Base-by-base conservation (phyloP, 2,797 vertebrate genomes). In the Sebastes oblongus region DNA sequence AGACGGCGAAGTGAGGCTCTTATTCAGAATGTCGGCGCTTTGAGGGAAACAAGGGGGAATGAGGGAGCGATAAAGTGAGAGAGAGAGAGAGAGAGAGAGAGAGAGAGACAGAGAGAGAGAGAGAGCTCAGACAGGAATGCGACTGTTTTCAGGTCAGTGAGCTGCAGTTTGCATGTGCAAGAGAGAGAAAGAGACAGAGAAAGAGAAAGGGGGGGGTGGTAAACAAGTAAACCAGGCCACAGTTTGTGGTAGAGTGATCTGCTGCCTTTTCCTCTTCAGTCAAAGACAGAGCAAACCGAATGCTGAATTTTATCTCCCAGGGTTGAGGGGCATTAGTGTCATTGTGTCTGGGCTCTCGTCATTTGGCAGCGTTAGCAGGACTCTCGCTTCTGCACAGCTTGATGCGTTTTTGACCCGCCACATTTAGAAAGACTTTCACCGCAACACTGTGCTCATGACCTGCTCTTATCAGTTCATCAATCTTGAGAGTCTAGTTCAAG, bases 131-230 rank as follows among this genome's bases (percentile, higher is more conserved):
- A 89, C 87, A 94, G 92, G 94, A 95, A 94, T 94, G 94, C 46
- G 62, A 88, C 84, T 92, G 92, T 95, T 95, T 96, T 95, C 92
- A 94, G 95, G 95, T 96, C 95, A 95, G 88, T 95, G 94, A 93
- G 88, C 90, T 86, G 86, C 85, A 88, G 82, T 75, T 75, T 82
- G 77, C 69, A 77, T 75, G 72, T 42, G 82, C 64, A 32, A 80
- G 42, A 82, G 78, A 86, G 64, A 34, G 72, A 66, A 59, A 66
- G 72, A 82, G 73, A 86, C 10, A 80, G 77, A 39, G 50, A 52
- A 34, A 78, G 72, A 68, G 75, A 42, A 32, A 77, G 79, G 86
- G 80, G 80, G 80, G 82, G 16, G 83, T 61, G 82, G 85, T 80
- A 89, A 88, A 88, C 84, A 84, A 88, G 84, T 85, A 89, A 91